Base-by-base conservation (phyloP, 2,888 invertebrate genomes). In the Mesopsocus fuscifrons region DNA sequence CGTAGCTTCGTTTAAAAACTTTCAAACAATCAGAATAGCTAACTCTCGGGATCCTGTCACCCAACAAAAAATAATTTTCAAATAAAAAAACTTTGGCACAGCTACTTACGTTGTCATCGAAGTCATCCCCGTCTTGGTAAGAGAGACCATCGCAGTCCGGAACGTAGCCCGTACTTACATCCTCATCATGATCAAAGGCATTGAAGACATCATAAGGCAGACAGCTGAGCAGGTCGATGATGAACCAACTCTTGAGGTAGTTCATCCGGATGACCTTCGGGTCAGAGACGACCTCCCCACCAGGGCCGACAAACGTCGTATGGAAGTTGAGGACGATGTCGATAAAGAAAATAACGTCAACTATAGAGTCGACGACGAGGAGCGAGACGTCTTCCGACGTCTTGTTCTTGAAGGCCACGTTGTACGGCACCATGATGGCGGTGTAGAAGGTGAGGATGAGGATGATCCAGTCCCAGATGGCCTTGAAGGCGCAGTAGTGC, bases 271-370 rank as follows among this genome's bases (percentile, higher is more conserved):
- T 94, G 54, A 92, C 88, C 64, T 92, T 92, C 15, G 98, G 97
- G 67, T 98, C 98, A 57, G 94, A 94, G 55, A 98, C 95, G 53
- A 98, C 97, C 66, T 88, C 87, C 50, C 85, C 85, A 51, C 85
- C 85, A 44, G 85, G 87, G 41, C 98, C 98, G 56, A 98, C 98
- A 67, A 98, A 98, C 50, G 98, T 98, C 51, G 98, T 98, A 69
- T 98, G 98, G 70, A 98, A 98, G 72, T 98, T 98, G 61, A 98
- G 80, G 62, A 97, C 91, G 65, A 98, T 98, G 71, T 98, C 98
- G 66, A 98, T 94, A 72, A 98, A 98, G 73, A 98, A 98, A 60
- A 98, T 92, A 55, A 98, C 97, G 67, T 98, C 98, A 57, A 98
- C 98, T 59, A 98, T 95, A 52, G 94, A 94, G 68, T 92, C 85